These are phyloP conservation scores for Parnassius glacialis DNA, from an alignment of 2,888 invertebrate species.

Conservation along the genomic window DNA sequence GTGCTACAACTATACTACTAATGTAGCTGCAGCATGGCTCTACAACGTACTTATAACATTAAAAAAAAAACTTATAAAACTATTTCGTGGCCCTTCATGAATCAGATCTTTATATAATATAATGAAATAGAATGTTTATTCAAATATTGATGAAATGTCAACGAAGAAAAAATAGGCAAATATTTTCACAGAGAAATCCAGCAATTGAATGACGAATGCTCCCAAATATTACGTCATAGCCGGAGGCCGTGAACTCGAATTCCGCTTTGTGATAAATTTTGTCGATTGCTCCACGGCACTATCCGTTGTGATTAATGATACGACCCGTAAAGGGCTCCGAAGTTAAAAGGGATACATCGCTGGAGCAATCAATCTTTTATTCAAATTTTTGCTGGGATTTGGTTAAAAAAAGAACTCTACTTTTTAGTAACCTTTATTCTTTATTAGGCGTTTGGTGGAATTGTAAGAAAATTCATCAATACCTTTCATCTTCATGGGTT, in stretches of 20 bases:
- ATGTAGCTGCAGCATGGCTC: too few species aligned
- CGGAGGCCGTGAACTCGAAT: conserved; percentile 10
- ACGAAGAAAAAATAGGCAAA: background rate
- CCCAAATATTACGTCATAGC: conserved; percentile 5
- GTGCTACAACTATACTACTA: too few species aligned
- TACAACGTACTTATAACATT: too few species aligned
- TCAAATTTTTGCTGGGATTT: conserved; percentile 10
- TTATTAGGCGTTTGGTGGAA: too few species aligned
- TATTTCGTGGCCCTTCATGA: too few species aligned
- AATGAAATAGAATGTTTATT: background rate
- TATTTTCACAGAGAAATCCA: conserved; percentile 1
- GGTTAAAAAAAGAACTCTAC: background rate
- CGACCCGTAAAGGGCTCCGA: conserved; percentile 9
- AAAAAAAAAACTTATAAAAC: too few species aligned
- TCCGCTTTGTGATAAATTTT: conserved; percentile 15
- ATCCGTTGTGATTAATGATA: conserved; percentile 20
- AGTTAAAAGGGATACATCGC: conserved; percentile 18
- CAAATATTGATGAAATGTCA: conserved; percentile 7
- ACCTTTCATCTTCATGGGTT: too few species aligned
- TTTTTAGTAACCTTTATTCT: too few species aligned
- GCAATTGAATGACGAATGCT: conserved; percentile 10
- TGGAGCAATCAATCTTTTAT: conserved; percentile 20
- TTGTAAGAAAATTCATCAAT: too few species aligned
- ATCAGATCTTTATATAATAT: background rate
- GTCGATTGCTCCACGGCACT: conserved; percentile 8